Conservation (phyloP, 2,797 vertebrate genomes). For the Chromis chromis region DNA sequence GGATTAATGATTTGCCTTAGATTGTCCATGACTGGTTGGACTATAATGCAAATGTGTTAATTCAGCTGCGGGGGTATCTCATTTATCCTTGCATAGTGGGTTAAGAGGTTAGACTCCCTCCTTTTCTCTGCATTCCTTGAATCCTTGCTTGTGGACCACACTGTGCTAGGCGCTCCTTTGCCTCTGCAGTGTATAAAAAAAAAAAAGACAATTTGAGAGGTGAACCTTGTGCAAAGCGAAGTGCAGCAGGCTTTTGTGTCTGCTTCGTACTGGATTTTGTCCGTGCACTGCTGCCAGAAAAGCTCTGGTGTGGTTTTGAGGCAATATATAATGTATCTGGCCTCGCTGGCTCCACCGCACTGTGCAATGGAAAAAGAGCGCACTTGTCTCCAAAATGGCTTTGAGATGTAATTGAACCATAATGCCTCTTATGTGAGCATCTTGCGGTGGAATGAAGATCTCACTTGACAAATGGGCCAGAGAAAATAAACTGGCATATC, state of each 20-base stretch:
- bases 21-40: constrained; percentile 31
- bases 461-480: constrained; percentile 77
- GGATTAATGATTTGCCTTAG: constrained; percentile 47
- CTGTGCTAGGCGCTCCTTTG: neutral
- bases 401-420: constrained; percentile 71
- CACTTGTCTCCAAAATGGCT: constrained; percentile 68
- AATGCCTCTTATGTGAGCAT: constrained; percentile 71
- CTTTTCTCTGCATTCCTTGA: neutral
- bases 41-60: constrained; percentile 43
- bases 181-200: constrained; percentile 26
- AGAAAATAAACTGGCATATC: constrained; percentile 71
- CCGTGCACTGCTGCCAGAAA: constrained; percentile 60
- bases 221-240: constrained; percentile 39
- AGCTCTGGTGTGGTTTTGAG: constrained; percentile 66
- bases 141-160: constrained; percentile 14
- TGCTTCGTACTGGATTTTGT: constrained; percentile 49
- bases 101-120: constrained; percentile 4
- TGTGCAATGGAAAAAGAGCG: constrained; percentile 70
- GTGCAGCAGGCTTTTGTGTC: constrained; percentile 43
- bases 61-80: constrained; percentile 27
- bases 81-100: constrained; percentile 7
- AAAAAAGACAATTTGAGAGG: constrained; percentile 46
- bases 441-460: constrained; percentile 70
- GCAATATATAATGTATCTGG: constrained; percentile 73
- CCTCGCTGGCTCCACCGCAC: constrained; percentile 58